phyloP scores from a whole-genome alignment of 2,888 invertebrate species.

The Drosophila kambysellisi region DNA sequence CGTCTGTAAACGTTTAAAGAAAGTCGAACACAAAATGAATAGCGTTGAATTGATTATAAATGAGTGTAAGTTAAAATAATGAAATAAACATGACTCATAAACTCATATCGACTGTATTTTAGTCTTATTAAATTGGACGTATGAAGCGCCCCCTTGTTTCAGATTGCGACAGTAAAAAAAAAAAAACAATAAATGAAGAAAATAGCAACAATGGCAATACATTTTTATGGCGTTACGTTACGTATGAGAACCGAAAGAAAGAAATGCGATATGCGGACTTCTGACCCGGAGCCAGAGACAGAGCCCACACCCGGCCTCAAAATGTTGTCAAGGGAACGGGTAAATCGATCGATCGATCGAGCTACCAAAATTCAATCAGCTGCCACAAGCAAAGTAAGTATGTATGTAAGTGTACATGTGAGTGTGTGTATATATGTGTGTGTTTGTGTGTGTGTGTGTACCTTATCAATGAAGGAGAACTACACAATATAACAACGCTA shows the following conservation, averaged over 20 bases:
- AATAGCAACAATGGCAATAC: constrained; percentile 19
- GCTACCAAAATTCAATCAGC: constrained; percentile 48
- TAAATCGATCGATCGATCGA: constrained; percentile 46
- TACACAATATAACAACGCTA: constrained; percentile 63
- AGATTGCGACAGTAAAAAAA: constrained; percentile 18
- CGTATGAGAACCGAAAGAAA: constrained; percentile 41
- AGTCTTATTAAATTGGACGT: constrained; percentile 35
- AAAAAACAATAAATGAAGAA: constrained; percentile 12
- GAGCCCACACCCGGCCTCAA: not conserved
- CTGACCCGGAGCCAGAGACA: constrained; percentile 37
- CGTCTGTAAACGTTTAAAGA: not conserved
- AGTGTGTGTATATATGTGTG: constrained; percentile 1
- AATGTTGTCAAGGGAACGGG: constrained; percentile 57
- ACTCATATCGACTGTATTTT: not conserved
- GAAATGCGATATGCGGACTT: constrained; percentile 71
- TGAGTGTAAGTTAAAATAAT: constrained; percentile 3
- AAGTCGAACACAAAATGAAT: not conserved
- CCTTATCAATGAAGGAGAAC: constrained; percentile 75
- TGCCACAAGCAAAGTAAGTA: constrained; percentile 3
- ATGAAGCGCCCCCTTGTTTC: constrained; percentile 52
- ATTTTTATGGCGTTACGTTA: constrained; percentile 61
- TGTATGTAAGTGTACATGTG: not conserved
- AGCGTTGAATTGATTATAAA: not conserved
- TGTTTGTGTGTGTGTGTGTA: constrained; percentile 10
- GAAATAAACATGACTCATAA: constrained; percentile 41